Conservation (phyloP, 2,113 vertebrate genomes). For the Paraplagusia blochii region DNA sequence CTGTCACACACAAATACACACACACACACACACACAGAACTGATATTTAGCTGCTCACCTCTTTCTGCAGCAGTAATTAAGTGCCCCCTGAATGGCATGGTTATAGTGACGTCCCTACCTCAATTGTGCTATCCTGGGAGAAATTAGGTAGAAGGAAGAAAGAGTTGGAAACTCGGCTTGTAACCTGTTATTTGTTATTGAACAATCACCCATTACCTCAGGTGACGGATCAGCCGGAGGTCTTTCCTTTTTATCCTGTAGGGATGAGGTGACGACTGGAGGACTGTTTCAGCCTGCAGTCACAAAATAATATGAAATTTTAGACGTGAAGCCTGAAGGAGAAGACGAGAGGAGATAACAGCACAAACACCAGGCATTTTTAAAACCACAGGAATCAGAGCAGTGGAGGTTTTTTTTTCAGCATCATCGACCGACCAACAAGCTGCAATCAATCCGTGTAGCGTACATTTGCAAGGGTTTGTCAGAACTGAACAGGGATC, state of each 20-base stretch:
- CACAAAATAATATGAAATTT: background rate
- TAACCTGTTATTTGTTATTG: background rate
- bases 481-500: no score
- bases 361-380: background rate
- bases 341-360: background rate
- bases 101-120: slow-evolving; percentile 24
- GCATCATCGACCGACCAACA: background rate
- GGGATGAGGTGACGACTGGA: background rate
- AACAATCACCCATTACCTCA: background rate
- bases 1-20: background rate
- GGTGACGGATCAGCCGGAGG: background rate
- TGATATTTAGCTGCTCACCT: slow-evolving; percentile 27
- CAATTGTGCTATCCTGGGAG: slow-evolving; percentile 34
- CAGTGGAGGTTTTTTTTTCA: background rate
- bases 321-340: background rate
- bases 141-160: slow-evolving; percentile 36
- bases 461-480: no score
- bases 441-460: background rate
- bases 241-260: background rate
- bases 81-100: background rate
- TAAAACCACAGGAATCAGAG: background rate
- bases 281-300: background rate
- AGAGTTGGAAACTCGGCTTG: background rate
- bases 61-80: background rate
- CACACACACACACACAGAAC: slow-evolving; percentile 6